Evolutionary conservation across 2,888 invertebrate species (phyloP), one percentile per base, ranked within the genome.

Genomic region (Drymonia ruficornis): DNA sequence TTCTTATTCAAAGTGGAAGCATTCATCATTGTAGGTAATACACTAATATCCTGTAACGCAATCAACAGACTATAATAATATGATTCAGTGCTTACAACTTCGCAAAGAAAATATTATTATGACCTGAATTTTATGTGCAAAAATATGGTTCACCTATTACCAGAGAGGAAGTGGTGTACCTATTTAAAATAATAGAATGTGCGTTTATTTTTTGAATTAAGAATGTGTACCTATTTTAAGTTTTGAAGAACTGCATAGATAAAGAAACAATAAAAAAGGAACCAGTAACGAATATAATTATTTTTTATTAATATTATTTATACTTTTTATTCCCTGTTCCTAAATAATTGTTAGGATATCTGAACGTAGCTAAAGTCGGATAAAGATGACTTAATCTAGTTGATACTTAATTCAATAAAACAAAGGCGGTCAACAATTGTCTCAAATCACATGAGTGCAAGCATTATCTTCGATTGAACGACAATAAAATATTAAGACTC

Each of bases 381-480:
- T 9, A 9, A 38, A 38, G 38, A 42, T 18, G 42, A 2, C 54
- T 55, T 65, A 63, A 70, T 59, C 56, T 49, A 8, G 18, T 56
- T 62, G 61, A 56, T 55, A 67, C 65, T 72, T 89, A 84, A 91
- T 88, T 86, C 86, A 90, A 90, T 89, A 84, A 88, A 82, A 84
- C 81, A 80, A 85, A 84, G 82, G 75, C 80, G 80, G 69, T 71
- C 80, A 68, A 70, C 80, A 86, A 90, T 90, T 90, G 91, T 89
- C 80, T 89, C 84, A 88, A 88, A 91, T 89, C 88, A 89, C 86
- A 87, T 78, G 82, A 87, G 87, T 84, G 83, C 72, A 66, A 65
- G 80, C 87, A 91, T 91, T 90, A 91, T 91, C 89, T 91, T 89
- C 89, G 88, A 89, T 89, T 88, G 87, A 84, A 75, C 83, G 65